Percentiles rank a stretch among this genome's conserved stretches.
phyloP scores from a whole-genome alignment of 2,113 vertebrate genomes.

The Ginglymostoma cirratum region DNA sequence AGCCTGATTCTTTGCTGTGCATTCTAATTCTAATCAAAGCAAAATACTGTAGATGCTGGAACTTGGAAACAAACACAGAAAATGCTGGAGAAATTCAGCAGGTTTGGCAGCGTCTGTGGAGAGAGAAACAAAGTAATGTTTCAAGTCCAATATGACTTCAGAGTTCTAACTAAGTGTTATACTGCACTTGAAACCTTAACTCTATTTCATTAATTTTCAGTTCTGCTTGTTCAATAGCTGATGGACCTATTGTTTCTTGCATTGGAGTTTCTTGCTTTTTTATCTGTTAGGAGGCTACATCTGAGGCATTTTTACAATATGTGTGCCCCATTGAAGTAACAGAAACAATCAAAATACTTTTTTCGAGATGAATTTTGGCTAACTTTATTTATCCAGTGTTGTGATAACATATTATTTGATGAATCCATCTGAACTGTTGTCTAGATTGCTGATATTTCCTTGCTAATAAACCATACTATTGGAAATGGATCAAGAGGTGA shows the following conservation, averaged over 20 bases:
- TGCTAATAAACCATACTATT: neutral
- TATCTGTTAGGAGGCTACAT: neutral
- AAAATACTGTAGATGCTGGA: too few species aligned
- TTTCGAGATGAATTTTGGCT: neutral
- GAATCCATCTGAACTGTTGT: neutral
- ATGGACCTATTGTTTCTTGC: neutral
- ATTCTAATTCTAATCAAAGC: neutral
- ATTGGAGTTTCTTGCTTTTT: neutral
- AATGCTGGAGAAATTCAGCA: too few species aligned
- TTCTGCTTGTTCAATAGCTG: neutral
- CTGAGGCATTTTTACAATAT: neutral
- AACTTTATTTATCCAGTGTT: neutral
- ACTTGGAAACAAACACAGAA: too few species aligned
- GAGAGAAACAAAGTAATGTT: too few species aligned
- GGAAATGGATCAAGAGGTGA: neutral
- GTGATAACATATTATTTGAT: neutral
- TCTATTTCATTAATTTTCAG: neutral
- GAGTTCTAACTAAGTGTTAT: too few species aligned
- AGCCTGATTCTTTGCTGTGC: neutral
- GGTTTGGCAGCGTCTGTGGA: too few species aligned
- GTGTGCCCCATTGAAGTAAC: neutral
- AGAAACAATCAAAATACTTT: neutral
- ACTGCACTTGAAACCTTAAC: too few species aligned
- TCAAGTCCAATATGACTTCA: too few species aligned
- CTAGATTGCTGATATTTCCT: neutral